Conservation (phyloP, 1,140 invertebrate genomes). For the Rhopalosiphum padi region DNA sequence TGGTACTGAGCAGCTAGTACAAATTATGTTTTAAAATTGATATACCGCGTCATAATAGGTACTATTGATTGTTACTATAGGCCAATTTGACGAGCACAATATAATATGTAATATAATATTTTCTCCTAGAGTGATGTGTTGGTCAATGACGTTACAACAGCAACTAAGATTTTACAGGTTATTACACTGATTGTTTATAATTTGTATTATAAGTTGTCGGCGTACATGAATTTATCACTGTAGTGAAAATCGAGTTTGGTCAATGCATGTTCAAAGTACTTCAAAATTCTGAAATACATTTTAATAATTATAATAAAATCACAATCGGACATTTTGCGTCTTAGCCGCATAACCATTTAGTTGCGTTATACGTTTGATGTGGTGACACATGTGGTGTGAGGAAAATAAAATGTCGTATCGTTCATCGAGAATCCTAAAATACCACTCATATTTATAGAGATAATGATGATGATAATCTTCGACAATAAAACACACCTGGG, state of each 20-base stretch:
- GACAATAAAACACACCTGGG: slow-evolving; percentile 14
- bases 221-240: not conserved
- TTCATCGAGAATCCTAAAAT: not conserved
- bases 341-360: not conserved
- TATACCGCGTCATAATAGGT: not conserved
- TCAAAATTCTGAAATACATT: not conserved
- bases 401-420: not conserved
- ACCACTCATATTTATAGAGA: not conserved
- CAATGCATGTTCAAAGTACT: not conserved
- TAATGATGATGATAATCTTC: not conserved
- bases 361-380: not conserved
- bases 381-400: not conserved
- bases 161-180: not conserved
- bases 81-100: not conserved
- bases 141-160: not conserved
- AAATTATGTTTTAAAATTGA: not conserved
- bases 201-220: not conserved
- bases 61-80: too few relatives aligned
- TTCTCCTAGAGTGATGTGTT: too few relatives aligned
- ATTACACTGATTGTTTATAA: not conserved
- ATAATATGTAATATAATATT: too few relatives aligned
- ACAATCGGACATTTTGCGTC: not conserved
- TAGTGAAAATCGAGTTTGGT: not conserved
- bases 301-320: not conserved
- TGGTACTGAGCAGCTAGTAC: not conserved